phyloP scores from a whole-genome alignment of 2,888 invertebrate species.

The Pyrocoelia pectoralis region DNA sequence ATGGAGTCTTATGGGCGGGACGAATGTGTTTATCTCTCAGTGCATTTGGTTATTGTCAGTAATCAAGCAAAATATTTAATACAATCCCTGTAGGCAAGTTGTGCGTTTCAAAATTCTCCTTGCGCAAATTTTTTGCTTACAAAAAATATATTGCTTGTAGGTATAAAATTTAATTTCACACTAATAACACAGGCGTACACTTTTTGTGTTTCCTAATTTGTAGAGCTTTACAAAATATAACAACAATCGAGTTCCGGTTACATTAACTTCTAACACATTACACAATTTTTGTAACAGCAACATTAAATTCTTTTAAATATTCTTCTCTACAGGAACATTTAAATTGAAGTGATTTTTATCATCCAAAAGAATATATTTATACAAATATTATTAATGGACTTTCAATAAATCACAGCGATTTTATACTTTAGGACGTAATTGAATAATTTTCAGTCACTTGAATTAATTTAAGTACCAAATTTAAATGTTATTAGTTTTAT shows the following conservation, averaged over 20 bases:
- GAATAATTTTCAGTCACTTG: constrained; percentile 30
- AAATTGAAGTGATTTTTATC: not conserved
- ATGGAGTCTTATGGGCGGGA: constrained; percentile 31
- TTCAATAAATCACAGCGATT: constrained; percentile 30
- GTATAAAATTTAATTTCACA: constrained; percentile 19
- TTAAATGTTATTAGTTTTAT: constrained; percentile 34
- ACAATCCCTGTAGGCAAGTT: constrained; percentile 12
- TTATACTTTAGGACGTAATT: constrained; percentile 23
- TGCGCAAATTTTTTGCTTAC: constrained; percentile 14
- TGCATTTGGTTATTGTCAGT: constrained; percentile 26
- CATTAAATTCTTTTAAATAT: constrained; percentile 7
- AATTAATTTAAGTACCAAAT: constrained; percentile 30
- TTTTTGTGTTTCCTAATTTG: constrained; percentile 18
- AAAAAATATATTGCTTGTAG: constrained; percentile 30
- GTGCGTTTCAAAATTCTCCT: constrained; percentile 17
- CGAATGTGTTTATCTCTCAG: constrained; percentile 18
- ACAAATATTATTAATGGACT: constrained; percentile 14
- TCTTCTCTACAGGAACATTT: not conserved
- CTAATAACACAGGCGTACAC: constrained; percentile 28
- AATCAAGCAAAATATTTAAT: not conserved
- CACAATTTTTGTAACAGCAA: constrained; percentile 16
- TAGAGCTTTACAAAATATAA: constrained; percentile 30
- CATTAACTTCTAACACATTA: constrained; percentile 19
- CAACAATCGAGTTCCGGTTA: constrained; percentile 15
- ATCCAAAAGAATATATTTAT: not conserved